A percentile compares a stretch with the other conserved stretches of the same genome.
phyloP scores from a whole-genome alignment of 2,113 vertebrate genomes.

The Antechinus flavipes region DNA sequence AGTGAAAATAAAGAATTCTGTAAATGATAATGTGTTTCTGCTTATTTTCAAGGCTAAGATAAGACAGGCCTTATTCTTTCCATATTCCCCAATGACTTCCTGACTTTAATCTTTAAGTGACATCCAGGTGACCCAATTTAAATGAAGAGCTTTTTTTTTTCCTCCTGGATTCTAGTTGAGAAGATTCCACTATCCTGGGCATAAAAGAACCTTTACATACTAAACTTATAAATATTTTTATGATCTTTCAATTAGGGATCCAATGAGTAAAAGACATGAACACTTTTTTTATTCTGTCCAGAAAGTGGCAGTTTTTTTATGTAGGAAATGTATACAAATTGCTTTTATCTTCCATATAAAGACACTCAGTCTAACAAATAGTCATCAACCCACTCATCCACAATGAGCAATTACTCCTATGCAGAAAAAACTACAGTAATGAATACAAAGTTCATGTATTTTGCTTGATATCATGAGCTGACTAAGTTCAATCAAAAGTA shows the following conservation, averaged over 20 bases:
- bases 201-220: not conserved
- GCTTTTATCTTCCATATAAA: not conserved
- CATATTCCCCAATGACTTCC: not conserved
- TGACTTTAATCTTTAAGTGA: not conserved
- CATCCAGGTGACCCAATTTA: not conserved
- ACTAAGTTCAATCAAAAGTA: not conserved
- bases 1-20: not conserved
- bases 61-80: not conserved
- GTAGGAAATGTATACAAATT: not conserved
- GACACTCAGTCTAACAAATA: not conserved
- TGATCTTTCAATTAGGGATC: not conserved
- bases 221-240: not conserved
- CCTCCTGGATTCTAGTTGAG: not conserved
- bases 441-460: not conserved
- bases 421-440: not conserved
- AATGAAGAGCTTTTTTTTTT: not conserved
- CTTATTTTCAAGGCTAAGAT: not conserved
- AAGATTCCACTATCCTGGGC: not conserved
- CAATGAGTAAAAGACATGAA: not conserved
- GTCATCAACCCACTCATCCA: not conserved
- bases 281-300: not conserved
- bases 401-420: not conserved
- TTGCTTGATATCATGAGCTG: not conserved
- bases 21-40: not conserved
- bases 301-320: not conserved